A percentile compares a stretch with the other conserved stretches of the same genome.
phyloP scores from a whole-genome alignment of 2,797 vertebrate species.

The Ctenosaura bakeri region DNA sequence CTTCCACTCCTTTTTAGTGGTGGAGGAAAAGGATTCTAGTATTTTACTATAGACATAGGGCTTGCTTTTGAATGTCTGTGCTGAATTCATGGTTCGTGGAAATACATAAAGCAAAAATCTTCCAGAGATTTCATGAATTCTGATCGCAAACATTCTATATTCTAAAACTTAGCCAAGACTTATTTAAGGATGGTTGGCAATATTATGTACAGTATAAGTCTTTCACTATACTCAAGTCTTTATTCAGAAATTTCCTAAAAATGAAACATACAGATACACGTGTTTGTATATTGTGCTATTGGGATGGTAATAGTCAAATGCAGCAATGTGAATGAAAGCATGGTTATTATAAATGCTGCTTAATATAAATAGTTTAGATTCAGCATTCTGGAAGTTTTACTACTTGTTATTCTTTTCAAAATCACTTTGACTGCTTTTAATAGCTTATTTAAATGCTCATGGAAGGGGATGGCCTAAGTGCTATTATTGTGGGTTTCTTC shows the following conservation, averaged over 20 bases:
- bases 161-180: neutral
- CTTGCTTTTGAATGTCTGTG: neutral
- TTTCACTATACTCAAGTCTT: neutral
- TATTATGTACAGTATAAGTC: neutral
- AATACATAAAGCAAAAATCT: neutral
- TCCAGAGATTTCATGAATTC: neutral
- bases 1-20: neutral
- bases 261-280: neutral
- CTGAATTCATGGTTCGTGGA: neutral
- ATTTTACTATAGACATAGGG: neutral
- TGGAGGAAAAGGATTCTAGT: neutral
- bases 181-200: neutral
- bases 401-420: slow-evolving; percentile 50
- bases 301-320: neutral
- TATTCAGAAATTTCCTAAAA: neutral
- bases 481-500: slow-evolving; percentile 60
- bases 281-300: neutral
- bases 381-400: slow-evolving; percentile 6
- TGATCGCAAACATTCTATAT: neutral
- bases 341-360: neutral
- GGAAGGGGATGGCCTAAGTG: slow-evolving; percentile 27
- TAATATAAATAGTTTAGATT: neutral
- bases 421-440: slow-evolving; percentile 30
- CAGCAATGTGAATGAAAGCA: neutral
- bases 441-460: neutral